Evolutionary conservation across 1,140 invertebrate genomes (phyloP).

Genomic region (Epicauta chinensis): DNA sequence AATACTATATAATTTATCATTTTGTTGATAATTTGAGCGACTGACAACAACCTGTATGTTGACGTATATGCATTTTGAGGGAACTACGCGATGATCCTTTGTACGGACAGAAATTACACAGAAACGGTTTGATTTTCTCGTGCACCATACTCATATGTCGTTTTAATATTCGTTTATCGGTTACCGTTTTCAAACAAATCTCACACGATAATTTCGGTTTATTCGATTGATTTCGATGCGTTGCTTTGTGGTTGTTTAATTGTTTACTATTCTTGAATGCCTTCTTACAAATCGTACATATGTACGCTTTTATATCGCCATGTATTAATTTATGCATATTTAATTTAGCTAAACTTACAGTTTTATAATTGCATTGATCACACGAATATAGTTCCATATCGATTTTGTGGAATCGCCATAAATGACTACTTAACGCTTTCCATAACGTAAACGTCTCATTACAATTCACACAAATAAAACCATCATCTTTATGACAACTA

Average conservation of each 20-base stretch:
- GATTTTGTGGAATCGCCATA: constrained; percentile 70
- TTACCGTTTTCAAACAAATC: constrained; percentile 56
- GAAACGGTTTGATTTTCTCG: constrained; percentile 59
- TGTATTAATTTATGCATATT: constrained; percentile 65
- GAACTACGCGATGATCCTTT: constrained; percentile 54
- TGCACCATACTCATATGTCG: constrained; percentile 61
- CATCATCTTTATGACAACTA: constrained; percentile 55
- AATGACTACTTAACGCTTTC: constrained; percentile 60
- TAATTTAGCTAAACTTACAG: constrained; percentile 54
- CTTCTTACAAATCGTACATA: constrained; percentile 64
- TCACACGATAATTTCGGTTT: constrained; percentile 44
- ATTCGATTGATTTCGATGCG: constrained; percentile 44
- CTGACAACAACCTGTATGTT: constrained; percentile 53
- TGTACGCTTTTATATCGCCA: constrained; percentile 53
- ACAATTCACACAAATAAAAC: constrained; percentile 64
- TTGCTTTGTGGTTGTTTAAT: constrained; percentile 56
- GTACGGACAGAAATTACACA: constrained; percentile 69
- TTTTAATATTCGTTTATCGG: constrained; percentile 51
- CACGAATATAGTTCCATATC: constrained; percentile 71
- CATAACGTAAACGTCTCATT: constrained; percentile 47
- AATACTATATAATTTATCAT: no score
- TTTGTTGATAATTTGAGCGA: constrained; percentile 27
- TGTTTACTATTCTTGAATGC: constrained; percentile 72
- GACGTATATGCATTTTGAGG: constrained; percentile 64
- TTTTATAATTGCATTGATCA: constrained; percentile 57